Conservation (phyloP, 2,113 vertebrate genomes). For the Pampusana beccarii region DNA sequence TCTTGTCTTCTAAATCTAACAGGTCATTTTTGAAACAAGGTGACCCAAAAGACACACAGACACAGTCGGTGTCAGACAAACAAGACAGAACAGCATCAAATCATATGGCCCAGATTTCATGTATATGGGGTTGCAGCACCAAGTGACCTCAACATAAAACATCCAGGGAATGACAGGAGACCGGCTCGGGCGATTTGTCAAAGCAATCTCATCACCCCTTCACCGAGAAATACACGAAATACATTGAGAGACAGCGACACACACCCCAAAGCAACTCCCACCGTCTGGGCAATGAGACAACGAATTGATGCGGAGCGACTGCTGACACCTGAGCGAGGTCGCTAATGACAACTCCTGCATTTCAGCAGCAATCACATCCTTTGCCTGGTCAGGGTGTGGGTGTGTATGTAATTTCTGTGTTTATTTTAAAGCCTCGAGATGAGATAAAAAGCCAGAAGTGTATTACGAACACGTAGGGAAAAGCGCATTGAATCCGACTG, state of each 20-base stretch:
- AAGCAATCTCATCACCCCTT: not conserved
- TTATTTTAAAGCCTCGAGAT: not conserved
- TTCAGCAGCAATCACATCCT: not conserved
- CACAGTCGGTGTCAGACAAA: not conserved
- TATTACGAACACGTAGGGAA: rapidly evolving
- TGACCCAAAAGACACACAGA: not conserved
- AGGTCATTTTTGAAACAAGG: not conserved
- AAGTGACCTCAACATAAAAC: not conserved
- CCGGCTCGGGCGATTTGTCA: not conserved
- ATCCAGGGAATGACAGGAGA: not conserved
- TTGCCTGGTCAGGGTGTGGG: not conserved
- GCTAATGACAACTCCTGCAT: not conserved
- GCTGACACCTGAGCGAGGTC: not conserved
- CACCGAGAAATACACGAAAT: not conserved
- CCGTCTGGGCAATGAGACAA: not conserved
- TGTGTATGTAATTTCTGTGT: rapidly evolving
- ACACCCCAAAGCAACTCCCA: not conserved
- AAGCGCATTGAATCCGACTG: rapidly evolving
- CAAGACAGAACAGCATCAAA: not conserved
- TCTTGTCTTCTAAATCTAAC: not conserved
- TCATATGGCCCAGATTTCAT: not conserved
- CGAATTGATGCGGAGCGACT: not conserved
- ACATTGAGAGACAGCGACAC: not conserved
- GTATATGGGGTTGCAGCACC: not conserved
- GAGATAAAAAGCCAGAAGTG: not conserved